Base-by-base conservation (phyloP, 2,797 vertebrate species). In the Pseudochirops cupreus region DNA sequence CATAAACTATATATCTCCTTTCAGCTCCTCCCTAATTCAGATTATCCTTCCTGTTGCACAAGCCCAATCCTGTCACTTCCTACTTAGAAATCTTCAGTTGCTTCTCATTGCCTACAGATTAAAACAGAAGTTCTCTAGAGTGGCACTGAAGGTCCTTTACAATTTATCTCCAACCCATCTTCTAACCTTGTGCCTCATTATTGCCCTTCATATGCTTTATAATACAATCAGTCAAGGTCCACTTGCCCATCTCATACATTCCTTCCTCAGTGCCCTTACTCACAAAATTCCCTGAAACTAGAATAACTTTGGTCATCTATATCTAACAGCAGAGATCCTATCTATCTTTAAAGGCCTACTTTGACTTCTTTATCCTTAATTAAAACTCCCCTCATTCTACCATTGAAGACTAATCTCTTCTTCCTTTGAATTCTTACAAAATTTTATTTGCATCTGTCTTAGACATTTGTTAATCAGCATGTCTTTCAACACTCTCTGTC, bases 41-140 rank as follows among this genome's bases (percentile, higher is more conserved):
- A 26, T 87, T 87, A 50, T 87, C 39, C 21, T 87, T 87, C 74
- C 21, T 87, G 4, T 46, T 87, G 3, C 28, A 24, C 16, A 3
- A 16, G 18, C 0, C 0, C 14, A 16, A 33, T 14, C 0, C 2
- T 0, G 6, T 58, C 33, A 54, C 52, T 0, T 39, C 54, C 56
- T 26, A 28, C 21, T 33, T 3, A 90, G n/a, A n/a, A 14, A 3
- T 26, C 50, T 54, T 29, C 33, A 10, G 1, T 5, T 13, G 39
- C 39, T 87, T 50, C 9, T 9, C 7, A 28, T 26, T 11, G 7
- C 24, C 74, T 87, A 87, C 39, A 46, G 21, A 82, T 87, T 87
- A 26, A 50, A 87, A 87, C 24, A 26, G 39, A 87, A 87, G 46
- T 87, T 46, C 16, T 26, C 39, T 12, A 87, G 39, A 50, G 74